Percentiles rank a stretch among this genome's conserved stretches.
These are phyloP conservation scores for Pipa parva DNA, from an alignment of 2,113 vertebrate species.

Conservation along the genomic window DNA sequence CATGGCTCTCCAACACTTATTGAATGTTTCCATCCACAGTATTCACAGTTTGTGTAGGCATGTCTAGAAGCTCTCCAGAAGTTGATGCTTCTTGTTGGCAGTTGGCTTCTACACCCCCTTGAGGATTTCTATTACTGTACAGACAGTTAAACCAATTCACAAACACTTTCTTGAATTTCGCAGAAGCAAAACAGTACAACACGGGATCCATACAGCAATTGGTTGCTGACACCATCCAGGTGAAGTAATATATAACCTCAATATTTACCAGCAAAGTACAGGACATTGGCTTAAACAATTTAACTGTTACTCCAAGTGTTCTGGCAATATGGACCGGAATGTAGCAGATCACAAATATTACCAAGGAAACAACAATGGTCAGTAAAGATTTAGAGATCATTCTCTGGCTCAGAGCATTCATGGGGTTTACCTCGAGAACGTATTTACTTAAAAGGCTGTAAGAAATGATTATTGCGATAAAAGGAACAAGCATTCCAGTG, in stretches of 20 bases:
- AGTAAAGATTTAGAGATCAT: conserved; percentile 58
- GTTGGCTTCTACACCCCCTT: background rate
- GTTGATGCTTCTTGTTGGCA: background rate
- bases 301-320: conserved; percentile 46
- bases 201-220: conserved; percentile 56
- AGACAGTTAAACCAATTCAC: conserved; percentile 30
- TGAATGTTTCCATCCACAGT: too few relatives aligned
- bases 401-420: conserved; percentile 48
- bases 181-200: conserved; percentile 47
- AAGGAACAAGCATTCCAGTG: conserved; percentile 56
- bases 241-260: conserved; percentile 47
- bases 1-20: too few relatives aligned
- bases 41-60: background rate
- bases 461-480: conserved; percentile 48
- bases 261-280: conserved; percentile 32
- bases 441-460: conserved; percentile 52
- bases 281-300: conserved; percentile 10
- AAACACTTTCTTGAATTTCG: conserved; percentile 44
- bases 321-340: conserved; percentile 57
- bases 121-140: background rate
- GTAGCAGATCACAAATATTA: conserved; percentile 62
- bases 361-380: conserved; percentile 51
- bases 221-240: conserved; percentile 46
- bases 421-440: conserved; percentile 50
- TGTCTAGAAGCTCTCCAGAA: background rate